phyloP scores from a whole-genome alignment of 2,888 invertebrate genomes.

The Sialis fuliginosa region DNA sequence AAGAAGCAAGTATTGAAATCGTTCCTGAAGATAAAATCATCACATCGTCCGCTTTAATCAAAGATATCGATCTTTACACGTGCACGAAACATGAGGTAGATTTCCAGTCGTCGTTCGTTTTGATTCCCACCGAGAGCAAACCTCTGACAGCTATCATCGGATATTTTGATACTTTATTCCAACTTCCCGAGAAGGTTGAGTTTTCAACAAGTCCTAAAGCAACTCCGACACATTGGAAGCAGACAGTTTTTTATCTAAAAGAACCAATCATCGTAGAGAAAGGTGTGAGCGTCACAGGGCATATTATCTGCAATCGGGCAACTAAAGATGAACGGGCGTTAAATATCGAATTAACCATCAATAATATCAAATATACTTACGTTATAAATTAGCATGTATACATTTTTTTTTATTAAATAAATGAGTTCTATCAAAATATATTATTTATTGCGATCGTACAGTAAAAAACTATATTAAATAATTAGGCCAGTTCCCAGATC shows the following conservation, averaged over 20 bases:
- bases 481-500: no score
- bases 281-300: constrained; percentile 43
- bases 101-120: constrained; percentile 49
- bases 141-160: constrained; percentile 67
- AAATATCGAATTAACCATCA: constrained; percentile 46
- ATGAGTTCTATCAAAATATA: no score
- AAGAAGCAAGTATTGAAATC: constrained; percentile 55
- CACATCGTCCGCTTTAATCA: constrained; percentile 44
- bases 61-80: constrained; percentile 57
- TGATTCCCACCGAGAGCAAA: constrained; percentile 45
- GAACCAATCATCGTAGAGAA: constrained; percentile 49
- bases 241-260: constrained; percentile 73
- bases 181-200: constrained; percentile 41
- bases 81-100: constrained; percentile 55
- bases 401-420: no score
- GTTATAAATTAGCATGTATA: constrained; percentile 28
- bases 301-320: constrained; percentile 54
- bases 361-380: constrained; percentile 41
- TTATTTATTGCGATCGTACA: no score
- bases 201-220: constrained; percentile 66
- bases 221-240: constrained; percentile 83
- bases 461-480: no score
- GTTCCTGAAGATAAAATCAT: constrained; percentile 45
- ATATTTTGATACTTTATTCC: constrained; percentile 82
- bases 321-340: constrained; percentile 58